Conservation (phyloP, 64 coral and sea anemone species). For the Pocillopora damicornis region DNA sequence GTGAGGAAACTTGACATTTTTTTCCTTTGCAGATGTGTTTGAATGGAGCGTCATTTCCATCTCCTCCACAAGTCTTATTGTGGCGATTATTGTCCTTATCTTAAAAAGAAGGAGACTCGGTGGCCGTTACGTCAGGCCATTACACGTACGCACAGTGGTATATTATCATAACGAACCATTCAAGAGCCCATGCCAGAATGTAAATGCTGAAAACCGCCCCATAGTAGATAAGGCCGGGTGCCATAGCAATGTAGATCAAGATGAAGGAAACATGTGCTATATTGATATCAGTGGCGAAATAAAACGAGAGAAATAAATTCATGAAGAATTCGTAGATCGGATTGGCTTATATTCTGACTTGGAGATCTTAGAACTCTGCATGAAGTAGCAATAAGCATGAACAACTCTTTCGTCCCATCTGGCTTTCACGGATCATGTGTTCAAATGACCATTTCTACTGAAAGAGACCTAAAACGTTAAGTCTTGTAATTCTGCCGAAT, state of each 20-base stretch:
- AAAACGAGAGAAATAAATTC: background rate
- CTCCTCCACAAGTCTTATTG: background rate
- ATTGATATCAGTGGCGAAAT: background rate
- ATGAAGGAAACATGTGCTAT: background rate
- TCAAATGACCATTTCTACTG: too few species aligned
- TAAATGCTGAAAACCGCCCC: background rate
- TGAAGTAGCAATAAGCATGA: too few species aligned
- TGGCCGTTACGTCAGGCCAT: background rate
- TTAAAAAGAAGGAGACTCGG: background rate
- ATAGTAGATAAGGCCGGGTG: background rate
- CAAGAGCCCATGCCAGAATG: background rate
- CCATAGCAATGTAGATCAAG: background rate
- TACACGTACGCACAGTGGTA: background rate
- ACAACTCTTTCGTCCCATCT: too few species aligned
- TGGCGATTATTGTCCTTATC: constrained; percentile 4
- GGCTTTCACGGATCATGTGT: too few species aligned
- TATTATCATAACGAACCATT: background rate
- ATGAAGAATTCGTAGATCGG: background rate
- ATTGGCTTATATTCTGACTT: background rate
- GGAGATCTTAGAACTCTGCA: too few species aligned
- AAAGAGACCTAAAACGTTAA: too few species aligned
- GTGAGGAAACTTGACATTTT: background rate
- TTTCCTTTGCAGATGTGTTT: constrained; percentile 6
- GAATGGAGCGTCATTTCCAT: background rate
- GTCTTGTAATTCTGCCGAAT: too few species aligned